A percentile compares a stretch with the other conserved stretches of the same genome.
phyloP scores from a whole-genome alignment of 2,888 invertebrate species.

The Idaea straminata region DNA sequence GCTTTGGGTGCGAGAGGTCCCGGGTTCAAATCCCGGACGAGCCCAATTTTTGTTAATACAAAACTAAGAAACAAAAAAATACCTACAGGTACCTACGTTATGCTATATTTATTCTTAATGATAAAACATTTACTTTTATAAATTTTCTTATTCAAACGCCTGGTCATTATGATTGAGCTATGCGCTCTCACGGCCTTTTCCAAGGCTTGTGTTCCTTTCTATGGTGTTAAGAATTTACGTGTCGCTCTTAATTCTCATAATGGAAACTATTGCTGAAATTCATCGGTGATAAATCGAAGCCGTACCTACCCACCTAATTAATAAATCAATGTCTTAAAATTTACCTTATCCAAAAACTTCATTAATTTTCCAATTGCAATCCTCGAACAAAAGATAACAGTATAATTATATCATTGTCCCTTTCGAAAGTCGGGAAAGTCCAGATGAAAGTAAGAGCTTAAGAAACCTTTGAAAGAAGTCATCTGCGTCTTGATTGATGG shows the following conservation, averaged over 20 bases:
- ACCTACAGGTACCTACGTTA: too few relatives aligned
- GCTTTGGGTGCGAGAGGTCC: conserved; percentile 81
- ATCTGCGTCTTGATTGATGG: conserved; percentile 70
- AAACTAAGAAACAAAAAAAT: too few relatives aligned
- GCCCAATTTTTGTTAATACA: conserved; percentile 41
- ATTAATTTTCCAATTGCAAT: conserved; percentile 20
- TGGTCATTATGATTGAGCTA: neutral
- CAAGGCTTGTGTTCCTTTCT: too few relatives aligned
- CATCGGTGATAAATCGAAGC: too few relatives aligned
- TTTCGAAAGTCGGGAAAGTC: conserved; percentile 33
- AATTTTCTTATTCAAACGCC: neutral
- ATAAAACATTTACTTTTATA: too few relatives aligned
- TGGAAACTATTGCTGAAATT: too few relatives aligned
- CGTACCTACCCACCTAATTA: too few relatives aligned
- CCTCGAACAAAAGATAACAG: conserved; percentile 34
- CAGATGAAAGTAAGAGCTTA: conserved; percentile 77
- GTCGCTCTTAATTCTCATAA: too few relatives aligned
- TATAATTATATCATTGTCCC: conserved; percentile 48
- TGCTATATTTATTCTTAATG: too few relatives aligned
- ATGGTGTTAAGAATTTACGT: too few relatives aligned
- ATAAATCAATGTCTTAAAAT: neutral
- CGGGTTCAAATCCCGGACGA: conserved; percentile 80
- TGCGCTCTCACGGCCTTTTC: too few relatives aligned
- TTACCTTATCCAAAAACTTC: conserved; percentile 10
- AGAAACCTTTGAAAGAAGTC: conserved; percentile 69